These are phyloP conservation scores for Sternarchorhynchus goeldii DNA, from an alignment of 2,797 vertebrate species.

Conservation along the genomic window DNA sequence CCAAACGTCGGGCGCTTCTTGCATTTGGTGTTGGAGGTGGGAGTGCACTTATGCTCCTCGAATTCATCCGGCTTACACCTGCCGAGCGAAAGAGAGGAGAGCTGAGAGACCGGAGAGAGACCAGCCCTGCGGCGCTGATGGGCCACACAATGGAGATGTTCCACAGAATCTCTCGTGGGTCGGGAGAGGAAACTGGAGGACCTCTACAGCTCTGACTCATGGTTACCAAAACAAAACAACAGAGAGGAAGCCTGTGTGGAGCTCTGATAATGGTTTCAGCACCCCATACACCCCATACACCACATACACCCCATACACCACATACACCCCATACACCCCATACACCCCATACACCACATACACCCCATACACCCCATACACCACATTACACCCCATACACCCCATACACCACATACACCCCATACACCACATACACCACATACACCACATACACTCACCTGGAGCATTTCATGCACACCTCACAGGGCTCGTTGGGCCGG, in stretches of 20 bases:
- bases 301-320: too few relatives aligned
- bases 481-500: constrained; percentile 78
- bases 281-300: too few relatives aligned
- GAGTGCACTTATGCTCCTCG: constrained; percentile 70
- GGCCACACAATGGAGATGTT: background rate
- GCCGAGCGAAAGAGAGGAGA: background rate
- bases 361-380: too few relatives aligned
- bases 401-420: too few relatives aligned
- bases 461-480: constrained; percentile 80
- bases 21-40: constrained; percentile 74
- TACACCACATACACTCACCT: constrained; percentile 61
- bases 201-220: background rate
- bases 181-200: background rate
- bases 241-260: background rate
- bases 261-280: too few relatives aligned
- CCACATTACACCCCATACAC: too few relatives aligned
- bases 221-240: background rate
- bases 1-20: constrained; percentile 57
- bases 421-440: too few relatives aligned
- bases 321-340: too few relatives aligned
- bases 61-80: constrained; percentile 78
- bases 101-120: constrained; percentile 15
- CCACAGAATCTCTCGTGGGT: background rate
- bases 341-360: too few relatives aligned
- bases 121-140: background rate